phyloP scores from a whole-genome alignment of 2,888 invertebrate species.

The Orchesella flavescens region DNA sequence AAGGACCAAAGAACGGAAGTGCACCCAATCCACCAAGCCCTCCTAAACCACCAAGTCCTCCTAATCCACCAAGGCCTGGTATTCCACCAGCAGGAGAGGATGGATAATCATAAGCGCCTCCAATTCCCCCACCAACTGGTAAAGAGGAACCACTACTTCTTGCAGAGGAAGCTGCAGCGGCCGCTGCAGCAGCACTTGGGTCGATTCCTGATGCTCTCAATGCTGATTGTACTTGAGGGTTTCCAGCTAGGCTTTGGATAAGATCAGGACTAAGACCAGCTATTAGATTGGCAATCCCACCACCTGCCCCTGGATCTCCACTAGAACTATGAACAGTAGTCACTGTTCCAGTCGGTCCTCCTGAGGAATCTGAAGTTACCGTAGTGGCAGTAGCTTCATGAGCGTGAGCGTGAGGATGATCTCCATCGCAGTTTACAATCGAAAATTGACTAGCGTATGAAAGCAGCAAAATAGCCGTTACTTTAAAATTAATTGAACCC shows the following conservation, averaged over 20 bases:
- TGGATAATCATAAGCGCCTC: constrained; percentile 30
- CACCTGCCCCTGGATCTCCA: constrained; percentile 8
- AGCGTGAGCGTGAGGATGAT: constrained; percentile 27
- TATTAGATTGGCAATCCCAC: constrained; percentile 29
- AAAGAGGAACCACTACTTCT: not conserved
- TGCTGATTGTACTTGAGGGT: constrained; percentile 20
- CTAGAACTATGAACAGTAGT: constrained; percentile 29
- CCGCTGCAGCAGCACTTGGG: not conserved
- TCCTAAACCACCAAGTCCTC: constrained; percentile 19
- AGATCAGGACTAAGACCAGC: constrained; percentile 34
- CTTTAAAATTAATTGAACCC: not conserved
- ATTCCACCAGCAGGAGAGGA: constrained; percentile 1
- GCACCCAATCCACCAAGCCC: constrained; percentile 13
- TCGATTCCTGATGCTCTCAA: constrained; percentile 29
- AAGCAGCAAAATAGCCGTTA: not conserved
- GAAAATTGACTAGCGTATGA: not conserved
- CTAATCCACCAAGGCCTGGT: constrained; percentile 13
- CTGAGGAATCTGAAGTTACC: not conserved
- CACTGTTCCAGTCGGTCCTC: constrained; percentile 30
- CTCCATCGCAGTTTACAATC: constrained; percentile 32
- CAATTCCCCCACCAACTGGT: not conserved
- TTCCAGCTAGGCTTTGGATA: constrained; percentile 27
- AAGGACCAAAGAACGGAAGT: constrained; percentile 36
- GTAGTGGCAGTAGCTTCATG: not conserved
- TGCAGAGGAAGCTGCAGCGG: constrained; percentile 30